Conservation (phyloP, 2,113 vertebrate genomes). For the Microtus montanus region DNA sequence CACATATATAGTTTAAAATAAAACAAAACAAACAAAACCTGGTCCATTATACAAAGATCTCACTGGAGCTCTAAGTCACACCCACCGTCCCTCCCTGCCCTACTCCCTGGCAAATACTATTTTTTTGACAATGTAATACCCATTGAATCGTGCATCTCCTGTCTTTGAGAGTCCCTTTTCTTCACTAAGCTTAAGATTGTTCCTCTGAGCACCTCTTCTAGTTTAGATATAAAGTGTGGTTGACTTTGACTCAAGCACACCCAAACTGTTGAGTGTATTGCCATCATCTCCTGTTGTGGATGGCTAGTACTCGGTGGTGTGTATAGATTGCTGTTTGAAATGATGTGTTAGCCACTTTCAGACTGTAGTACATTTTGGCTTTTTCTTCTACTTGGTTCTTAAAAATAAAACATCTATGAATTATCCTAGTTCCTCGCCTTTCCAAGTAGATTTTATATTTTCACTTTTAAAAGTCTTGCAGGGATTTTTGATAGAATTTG, state of each 20-base stretch:
- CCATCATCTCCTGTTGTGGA: background rate
- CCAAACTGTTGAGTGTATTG: background rate
- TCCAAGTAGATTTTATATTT: constrained; percentile 21
- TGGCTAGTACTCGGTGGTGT: background rate
- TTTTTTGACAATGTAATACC: background rate
- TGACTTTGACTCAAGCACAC: background rate
- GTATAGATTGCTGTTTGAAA: background rate
- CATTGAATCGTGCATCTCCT: background rate
- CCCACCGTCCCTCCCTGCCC: background rate
- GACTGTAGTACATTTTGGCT: background rate
- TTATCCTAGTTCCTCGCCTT: constrained; percentile 1
- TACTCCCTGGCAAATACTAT: background rate
- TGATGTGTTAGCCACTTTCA: background rate
- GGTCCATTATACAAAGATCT: background rate
- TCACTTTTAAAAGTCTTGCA: background rate
- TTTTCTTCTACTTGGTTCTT: background rate
- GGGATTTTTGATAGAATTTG: background rate
- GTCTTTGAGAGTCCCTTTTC: background rate
- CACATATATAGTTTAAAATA: background rate
- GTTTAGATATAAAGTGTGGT: background rate
- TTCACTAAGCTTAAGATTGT: background rate
- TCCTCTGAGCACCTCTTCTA: background rate
- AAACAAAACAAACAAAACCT: background rate
- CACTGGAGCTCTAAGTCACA: background rate
- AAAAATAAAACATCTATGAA: background rate